Evolutionary conservation across 2,113 vertebrate genomes (phyloP).

Genomic region (Bostrychus sinensis): DNA sequence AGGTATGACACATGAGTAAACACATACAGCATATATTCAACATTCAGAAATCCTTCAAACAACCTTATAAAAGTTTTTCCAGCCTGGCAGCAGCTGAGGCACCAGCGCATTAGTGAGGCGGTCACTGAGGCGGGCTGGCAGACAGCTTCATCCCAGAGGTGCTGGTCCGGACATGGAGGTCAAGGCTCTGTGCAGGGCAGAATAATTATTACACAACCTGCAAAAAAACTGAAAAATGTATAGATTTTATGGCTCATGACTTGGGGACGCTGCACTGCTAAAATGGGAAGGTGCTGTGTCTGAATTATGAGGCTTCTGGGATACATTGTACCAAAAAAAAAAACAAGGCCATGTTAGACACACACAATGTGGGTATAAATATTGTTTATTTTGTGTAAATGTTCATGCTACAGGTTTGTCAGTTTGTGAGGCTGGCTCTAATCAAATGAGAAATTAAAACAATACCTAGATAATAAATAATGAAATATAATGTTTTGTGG

Average conservation of each 20-base stretch:
- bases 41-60: not conserved
- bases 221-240: not conserved
- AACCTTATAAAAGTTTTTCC: not conserved
- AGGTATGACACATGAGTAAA: not conserved
- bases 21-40: not conserved
- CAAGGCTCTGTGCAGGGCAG: not conserved
- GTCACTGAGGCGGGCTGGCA: not conserved
- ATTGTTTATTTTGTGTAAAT: too few relatives aligned
- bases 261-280: not conserved
- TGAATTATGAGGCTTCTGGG: not conserved
- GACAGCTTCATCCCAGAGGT: not conserved
- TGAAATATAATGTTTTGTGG: too few relatives aligned
- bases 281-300: not conserved
- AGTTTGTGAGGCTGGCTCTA: too few relatives aligned
- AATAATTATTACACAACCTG: not conserved
- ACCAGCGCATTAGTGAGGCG: not conserved
- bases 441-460: too few relatives aligned
- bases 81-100: not conserved
- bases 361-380: not conserved
- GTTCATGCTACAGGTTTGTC: too few relatives aligned
- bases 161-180: conserved; percentile 7
- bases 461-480: too few relatives aligned
- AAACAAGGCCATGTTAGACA: too few relatives aligned
- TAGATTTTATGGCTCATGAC: not conserved
- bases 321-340: not conserved